Evolutionary conservation across 2,113 vertebrate genomes (phyloP).

Genomic region (Actinemys pallida): DNA sequence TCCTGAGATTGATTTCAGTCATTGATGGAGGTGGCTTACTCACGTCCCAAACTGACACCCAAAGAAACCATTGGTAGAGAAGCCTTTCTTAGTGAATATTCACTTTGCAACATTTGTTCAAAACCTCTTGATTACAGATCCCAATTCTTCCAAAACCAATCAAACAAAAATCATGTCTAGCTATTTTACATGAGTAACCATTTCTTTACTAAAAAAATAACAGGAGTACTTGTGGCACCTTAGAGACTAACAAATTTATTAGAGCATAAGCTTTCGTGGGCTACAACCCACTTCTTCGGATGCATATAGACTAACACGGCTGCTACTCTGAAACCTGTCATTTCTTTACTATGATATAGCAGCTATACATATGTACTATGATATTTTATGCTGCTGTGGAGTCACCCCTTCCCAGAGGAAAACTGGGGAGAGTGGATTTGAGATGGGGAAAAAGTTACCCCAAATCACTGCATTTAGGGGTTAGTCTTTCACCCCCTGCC

Average conservation of each 20-base stretch:
- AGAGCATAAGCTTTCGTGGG: too few species aligned
- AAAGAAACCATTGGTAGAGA: neutral
- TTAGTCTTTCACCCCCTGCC: neutral
- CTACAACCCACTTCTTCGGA: too few species aligned
- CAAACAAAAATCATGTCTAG: neutral
- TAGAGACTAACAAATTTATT: too few species aligned
- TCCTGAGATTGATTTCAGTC: neutral
- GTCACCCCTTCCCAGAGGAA: conserved; percentile 5
- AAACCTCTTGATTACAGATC: neutral
- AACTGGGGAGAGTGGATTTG: neutral
- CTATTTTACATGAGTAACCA: neutral
- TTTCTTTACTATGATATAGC: neutral
- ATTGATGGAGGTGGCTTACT: neutral
- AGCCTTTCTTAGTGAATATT: neutral
- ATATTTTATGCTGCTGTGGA: neutral
- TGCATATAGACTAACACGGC: too few species aligned
- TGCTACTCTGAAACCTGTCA: too few species aligned
- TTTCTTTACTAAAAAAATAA: conserved; percentile 3
- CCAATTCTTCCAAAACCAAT: neutral
- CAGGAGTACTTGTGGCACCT: too few species aligned
- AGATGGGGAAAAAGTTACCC: neutral
- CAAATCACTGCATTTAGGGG: neutral
- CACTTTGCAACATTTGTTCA: neutral
- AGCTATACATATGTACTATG: neutral
- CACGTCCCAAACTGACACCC: neutral